Conservation (phyloP, 2,113 vertebrate species). For the Hemiprocne comata region DNA sequence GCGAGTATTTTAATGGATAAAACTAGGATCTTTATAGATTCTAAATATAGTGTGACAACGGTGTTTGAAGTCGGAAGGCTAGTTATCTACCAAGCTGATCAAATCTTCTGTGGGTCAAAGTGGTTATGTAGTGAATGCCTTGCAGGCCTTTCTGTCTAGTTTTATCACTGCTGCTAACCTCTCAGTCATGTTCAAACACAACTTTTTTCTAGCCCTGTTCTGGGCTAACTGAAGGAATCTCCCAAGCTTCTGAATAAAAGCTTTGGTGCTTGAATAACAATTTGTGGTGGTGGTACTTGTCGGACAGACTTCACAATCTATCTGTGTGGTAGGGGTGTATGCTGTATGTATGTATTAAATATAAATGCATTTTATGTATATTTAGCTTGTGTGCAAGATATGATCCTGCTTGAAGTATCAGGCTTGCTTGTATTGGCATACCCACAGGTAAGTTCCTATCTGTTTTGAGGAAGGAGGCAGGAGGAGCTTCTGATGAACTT, state of each 20-base stretch:
- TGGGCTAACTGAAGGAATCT: background rate
- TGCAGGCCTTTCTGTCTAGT: background rate
- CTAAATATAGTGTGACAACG: background rate
- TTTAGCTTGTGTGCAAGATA: background rate
- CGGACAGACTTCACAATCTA: background rate
- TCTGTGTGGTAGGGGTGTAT: background rate
- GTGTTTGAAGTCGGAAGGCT: rapidly evolving
- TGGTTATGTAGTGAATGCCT: background rate
- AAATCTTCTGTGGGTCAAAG: background rate
- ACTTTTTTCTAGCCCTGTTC: background rate
- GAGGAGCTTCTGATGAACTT: background rate
- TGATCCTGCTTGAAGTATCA: background rate
- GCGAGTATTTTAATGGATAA: background rate
- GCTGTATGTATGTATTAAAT: background rate
- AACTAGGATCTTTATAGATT: background rate
- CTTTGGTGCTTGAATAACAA: background rate
- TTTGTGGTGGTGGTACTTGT: background rate
- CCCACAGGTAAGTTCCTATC: too few relatives aligned
- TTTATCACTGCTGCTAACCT: background rate
- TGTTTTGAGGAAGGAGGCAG: background rate
- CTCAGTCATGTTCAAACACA: background rate
- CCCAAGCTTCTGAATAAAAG: background rate
- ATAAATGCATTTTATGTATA: background rate
- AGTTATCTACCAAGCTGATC: background rate
- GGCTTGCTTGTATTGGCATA: background rate